Evolutionary conservation across 2,113 vertebrate genomes (phyloP).

Genomic region (Odocoileus hemionus): DNA sequence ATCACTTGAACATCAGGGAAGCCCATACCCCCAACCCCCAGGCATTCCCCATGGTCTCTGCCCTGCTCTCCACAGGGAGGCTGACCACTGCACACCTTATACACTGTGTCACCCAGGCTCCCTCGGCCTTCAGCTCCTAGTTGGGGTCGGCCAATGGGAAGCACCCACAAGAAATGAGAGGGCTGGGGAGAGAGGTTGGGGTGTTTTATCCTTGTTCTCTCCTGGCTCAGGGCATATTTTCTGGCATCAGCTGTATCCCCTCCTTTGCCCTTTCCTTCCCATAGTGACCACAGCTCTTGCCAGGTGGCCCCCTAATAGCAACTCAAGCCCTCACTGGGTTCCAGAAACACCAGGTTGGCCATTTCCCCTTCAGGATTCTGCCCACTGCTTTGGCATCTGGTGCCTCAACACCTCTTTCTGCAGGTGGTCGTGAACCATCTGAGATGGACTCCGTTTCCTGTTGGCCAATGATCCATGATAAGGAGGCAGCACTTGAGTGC

Average conservation of each 20-base stretch:
- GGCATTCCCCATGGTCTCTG: background rate
- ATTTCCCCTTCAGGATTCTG: background rate
- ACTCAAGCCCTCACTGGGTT: background rate
- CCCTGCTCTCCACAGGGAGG: background rate
- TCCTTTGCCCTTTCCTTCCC: too few species aligned
- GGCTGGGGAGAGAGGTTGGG: background rate
- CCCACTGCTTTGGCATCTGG: background rate
- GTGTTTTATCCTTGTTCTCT: background rate
- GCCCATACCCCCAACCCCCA: background rate
- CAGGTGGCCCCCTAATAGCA: background rate
- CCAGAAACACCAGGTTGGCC: background rate
- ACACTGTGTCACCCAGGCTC: background rate
- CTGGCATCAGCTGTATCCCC: background rate
- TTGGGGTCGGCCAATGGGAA: background rate
- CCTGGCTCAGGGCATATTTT: background rate
- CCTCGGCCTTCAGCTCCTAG: background rate
- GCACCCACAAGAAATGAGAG: background rate
- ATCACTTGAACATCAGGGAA: background rate
- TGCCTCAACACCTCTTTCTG: background rate
- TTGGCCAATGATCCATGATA: background rate
- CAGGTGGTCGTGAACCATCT: background rate
- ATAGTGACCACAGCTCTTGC: background rate
- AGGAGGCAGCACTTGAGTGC: background rate
- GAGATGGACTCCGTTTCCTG: background rate
- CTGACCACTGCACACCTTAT: too few species aligned